Percentiles rank a stretch among this genome's conserved stretches.
Evolutionary conservation across 2,888 invertebrate species (phyloP).

Genomic region (Erebia ligea): DNA sequence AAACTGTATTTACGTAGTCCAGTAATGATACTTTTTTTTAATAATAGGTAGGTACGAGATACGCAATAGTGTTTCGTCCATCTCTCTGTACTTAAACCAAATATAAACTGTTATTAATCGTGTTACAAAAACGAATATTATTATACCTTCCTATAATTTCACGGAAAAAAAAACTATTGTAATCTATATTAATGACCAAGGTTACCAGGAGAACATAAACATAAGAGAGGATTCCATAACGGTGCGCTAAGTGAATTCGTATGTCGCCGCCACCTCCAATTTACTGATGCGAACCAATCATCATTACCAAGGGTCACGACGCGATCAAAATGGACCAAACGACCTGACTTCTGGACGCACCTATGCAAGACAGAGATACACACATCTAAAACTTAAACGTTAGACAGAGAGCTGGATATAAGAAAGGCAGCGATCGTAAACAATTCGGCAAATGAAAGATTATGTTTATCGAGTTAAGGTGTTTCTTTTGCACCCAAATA

Average conservation of each 20-base stretch:
- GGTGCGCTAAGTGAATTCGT: conserved; percentile 76
- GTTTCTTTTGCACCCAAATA: conserved; percentile 66
- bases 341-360: conserved; percentile 56
- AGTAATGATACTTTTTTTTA: not conserved
- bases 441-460: conserved; percentile 79
- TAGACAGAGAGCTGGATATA: conserved; percentile 48
- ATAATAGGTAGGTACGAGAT: too few species aligned
- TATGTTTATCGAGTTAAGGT: conserved; percentile 81
- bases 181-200: conserved; percentile 1
- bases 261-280: conserved; percentile 75
- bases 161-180: not conserved
- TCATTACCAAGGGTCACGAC: conserved; percentile 61
- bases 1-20: conserved; percentile 43
- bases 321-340: conserved; percentile 56
- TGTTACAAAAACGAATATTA: too few species aligned
- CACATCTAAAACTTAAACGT: conserved; percentile 33
- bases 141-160: too few species aligned
- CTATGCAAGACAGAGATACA: conserved; percentile 55
- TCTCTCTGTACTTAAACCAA: too few species aligned
- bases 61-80: too few species aligned
- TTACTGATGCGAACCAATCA: conserved; percentile 73
- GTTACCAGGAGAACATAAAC: conserved; percentile 39
- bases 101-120: too few species aligned
- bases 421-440: conserved; percentile 64
- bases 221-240: conserved; percentile 46